Percentiles rank a stretch among this genome's conserved stretches.
Conservation (phyloP, 2,797 vertebrate genomes). For the Ateles fusciceps region DNA sequence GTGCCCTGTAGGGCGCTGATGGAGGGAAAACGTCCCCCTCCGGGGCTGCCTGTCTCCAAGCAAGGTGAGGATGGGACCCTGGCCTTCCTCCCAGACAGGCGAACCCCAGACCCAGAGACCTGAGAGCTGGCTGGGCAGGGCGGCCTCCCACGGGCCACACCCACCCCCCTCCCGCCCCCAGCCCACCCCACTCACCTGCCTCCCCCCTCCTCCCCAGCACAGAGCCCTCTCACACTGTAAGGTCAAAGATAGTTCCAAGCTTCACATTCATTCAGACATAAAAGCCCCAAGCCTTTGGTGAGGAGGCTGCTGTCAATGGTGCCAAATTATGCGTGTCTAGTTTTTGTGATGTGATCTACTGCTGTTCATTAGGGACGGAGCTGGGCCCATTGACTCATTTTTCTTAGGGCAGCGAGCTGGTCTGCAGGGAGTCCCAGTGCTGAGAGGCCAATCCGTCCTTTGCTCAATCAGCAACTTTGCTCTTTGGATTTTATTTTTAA, state of each 20-base stretch:
- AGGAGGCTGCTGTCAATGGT: conserved; percentile 77
- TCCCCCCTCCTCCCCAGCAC: neutral
- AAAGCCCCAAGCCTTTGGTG: conserved; percentile 65
- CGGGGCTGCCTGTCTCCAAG: neutral
- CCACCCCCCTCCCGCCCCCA: neutral
- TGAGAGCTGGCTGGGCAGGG: neutral
- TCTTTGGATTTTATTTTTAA: conserved; percentile 61
- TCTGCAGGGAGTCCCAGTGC: conserved; percentile 76
- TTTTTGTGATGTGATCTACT: conserved; percentile 82
- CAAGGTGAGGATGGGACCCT: neutral
- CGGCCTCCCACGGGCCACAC: neutral
- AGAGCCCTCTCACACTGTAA: neutral
- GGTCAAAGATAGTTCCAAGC: conserved; percentile 80
- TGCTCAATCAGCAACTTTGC: conserved; percentile 82
- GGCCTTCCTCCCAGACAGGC: neutral
- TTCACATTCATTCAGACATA: conserved; percentile 73
- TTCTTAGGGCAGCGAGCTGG: conserved; percentile 76
- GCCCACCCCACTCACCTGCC: too few relatives aligned
- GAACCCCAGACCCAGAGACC: neutral
- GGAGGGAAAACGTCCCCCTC: neutral
- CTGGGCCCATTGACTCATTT: conserved; percentile 78
- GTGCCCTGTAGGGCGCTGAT: conserved; percentile 33
- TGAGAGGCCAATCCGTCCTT: conserved; percentile 55
- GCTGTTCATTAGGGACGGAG: conserved; percentile 76
- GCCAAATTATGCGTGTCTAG: conserved; percentile 81